Conservation (phyloP, 2,888 invertebrate genomes). For the Synanthedon vespiformis region DNA sequence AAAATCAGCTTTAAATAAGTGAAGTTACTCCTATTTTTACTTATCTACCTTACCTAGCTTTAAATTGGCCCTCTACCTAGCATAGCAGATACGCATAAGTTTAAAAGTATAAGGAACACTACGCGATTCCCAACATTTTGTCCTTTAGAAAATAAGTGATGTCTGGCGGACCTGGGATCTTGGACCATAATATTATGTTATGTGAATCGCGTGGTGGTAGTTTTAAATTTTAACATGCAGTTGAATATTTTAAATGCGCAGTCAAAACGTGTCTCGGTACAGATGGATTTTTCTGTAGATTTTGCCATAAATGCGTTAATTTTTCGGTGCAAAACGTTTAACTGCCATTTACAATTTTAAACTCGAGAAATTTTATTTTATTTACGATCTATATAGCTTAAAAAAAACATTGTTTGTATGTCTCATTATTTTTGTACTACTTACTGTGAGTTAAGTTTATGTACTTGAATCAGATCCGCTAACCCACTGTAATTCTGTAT, state of each 20-base stretch:
- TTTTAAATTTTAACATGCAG: neutral
- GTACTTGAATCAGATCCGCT: slow-evolving; percentile 60
- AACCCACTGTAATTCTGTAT: slow-evolving; percentile 66
- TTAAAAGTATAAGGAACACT: too few species aligned
- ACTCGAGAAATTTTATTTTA: slow-evolving; percentile 18
- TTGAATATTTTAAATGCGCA: neutral
- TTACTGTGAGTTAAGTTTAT: slow-evolving; percentile 54
- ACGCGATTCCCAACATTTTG: too few species aligned
- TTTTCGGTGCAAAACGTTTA: neutral
- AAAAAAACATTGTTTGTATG: slow-evolving; percentile 22
- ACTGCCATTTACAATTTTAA: slow-evolving; percentile 14
- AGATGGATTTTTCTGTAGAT: too few species aligned
- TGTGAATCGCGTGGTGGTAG: neutral
- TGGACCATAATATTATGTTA: slow-evolving; percentile 3
- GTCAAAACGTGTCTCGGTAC: too few species aligned
- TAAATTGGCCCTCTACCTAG: too few species aligned
- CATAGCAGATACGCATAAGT: too few species aligned
- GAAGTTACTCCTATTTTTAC: too few species aligned
- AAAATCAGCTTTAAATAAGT: too few species aligned
- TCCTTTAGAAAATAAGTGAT: too few species aligned
- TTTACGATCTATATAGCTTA: slow-evolving; percentile 29
- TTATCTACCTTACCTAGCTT: too few species aligned
- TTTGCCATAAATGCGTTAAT: too few species aligned
- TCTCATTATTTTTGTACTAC: slow-evolving; percentile 65
- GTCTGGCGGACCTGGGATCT: too few species aligned